Evolutionary conservation across 2,888 invertebrate genomes (phyloP), one percentile per base, ranked within the genome.

Genomic region (Polylopha cassiicola): DNA sequence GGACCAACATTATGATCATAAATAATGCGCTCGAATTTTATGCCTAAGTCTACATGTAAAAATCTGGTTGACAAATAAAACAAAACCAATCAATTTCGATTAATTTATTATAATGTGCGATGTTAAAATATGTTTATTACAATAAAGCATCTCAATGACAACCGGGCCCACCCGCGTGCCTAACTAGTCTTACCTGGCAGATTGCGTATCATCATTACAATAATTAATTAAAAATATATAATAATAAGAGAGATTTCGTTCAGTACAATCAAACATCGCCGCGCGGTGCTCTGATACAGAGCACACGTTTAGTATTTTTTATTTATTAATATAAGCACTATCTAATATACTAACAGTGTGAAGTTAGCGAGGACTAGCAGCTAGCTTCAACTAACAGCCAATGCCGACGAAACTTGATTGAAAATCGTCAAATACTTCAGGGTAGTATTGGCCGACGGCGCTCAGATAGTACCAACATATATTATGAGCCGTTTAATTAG

Each of bases 21-120:
- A n/a, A n/a, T n/a, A n/a, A n/a, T n/a, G n/a, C n/a, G n/a, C 20
- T 3, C 3, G 5, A 22, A 23, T 15, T 20, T 4, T 7, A 3
- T n/a, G 21, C 22, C 13, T 36, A 9, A 13, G 34, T 30, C 4
- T 17, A 23, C 27, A 42, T 44, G 44, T 24, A 2, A 2, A 7
- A 3, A 6, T 7, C 3, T 9, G 22, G 2, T 2, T 10, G 26
- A 17, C 44, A 50, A 58, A 61, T 65, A 61, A 65, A 66, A 71
- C 66, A 58, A 54, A 47, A 21, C 37, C 30, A 48, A 38, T 62
- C 70, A 78, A 79, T 80, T 84, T 82, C 69, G 82, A 85, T 85
- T 85, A 84, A 85, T 85, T 85, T 85, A 84, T 82, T 84, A 77
- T 81, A 76, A 82, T 82, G 85, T 85, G 85, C 84, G 84, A 84